Evolutionary conservation across 2,797 vertebrate genomes (phyloP), one percentile per base, ranked within the genome.

Genomic region (Urosaurus nigricauda): DNA sequence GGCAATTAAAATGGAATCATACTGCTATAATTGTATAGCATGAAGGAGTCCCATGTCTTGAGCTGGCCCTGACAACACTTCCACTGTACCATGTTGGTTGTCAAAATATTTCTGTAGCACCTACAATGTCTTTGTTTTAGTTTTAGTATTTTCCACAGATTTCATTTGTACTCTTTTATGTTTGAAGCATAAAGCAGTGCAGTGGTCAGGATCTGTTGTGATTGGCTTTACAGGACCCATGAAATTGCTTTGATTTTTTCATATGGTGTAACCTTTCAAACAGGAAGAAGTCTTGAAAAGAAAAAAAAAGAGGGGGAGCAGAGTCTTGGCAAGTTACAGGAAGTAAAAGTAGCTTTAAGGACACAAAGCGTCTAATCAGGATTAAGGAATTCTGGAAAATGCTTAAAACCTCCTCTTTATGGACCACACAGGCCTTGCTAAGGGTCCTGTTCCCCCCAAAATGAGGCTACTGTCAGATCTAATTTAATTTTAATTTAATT

Each of bases 401-500:
- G 60, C 71, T 89, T 89, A 84, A 90, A 79, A 83, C 11, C 29
- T 84, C 75, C 60, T 71, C 40, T 79, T 92, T 91, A 12, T 88
- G 40, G 24, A 88, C 89, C 70, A 19, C 86, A 47, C 68, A 92
- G 73, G 11, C 47, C 89, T 90, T 90, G 85, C 29, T n/a, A 88
- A 43, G 87, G 79, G 21, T 35, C 83, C 47, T 14, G 1, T 79
- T 75, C 58, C 6, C 82, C 75, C 83, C 89, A 87, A 90, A 89
- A 89, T 83, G 70, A 40, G 79, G 71, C 40, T 91, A 84, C 68
- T 83, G 81, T 86, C 84, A 92, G 43, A 81, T 73, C 86, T 90
- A 88, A 86, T 89, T 89, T n/a, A 65, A 79, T 82, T 90, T 90
- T 12, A 90, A 91, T 80, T 74, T 88, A 79, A 68, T 88, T 90